Base-by-base conservation (phyloP, 2,888 invertebrate genomes). In the Noctua comes region DNA sequence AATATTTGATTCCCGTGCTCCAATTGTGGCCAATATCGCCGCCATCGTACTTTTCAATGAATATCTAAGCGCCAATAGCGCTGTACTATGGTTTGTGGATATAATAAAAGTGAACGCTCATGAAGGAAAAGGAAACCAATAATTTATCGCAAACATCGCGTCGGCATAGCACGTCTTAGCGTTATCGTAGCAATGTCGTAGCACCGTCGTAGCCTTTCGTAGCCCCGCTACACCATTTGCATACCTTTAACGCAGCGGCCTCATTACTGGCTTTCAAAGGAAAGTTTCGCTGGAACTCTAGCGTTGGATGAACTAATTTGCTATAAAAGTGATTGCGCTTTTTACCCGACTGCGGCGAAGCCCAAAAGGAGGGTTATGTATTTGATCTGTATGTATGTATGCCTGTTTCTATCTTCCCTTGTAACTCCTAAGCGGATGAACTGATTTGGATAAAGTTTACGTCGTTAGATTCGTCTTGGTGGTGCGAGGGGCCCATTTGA, bases 221-320 rank as follows among this genome's bases (percentile, higher is more conserved):
- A 72, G 77, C 65, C 7, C 13, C 40, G 18, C 78, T 78, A 76
- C 73, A 27, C 43, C 79, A 73, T 86, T 76, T 79, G 73, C 83
- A 76, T 83, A 65, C 73, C 65, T 79, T 73, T 68, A 68, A 8
- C 57, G 54, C 36, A 69, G 71, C 70, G 66, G n/a, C 40, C 70
- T 79, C 65, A 79, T 79, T 83, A 86, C 59, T 36, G 66, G 57
- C 59, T 59, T 11, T 86, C 48, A 72, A 76, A 71, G 62, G 48
- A 62, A 79, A 64, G 18, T 74, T 46, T 62, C 51, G 5, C 21
- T 51, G 1, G 64, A 71, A 64, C 59, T 36, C 68, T 57, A 54
- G 59, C 27, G 27, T 51, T 73, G 11, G 51, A 81, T 21, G 27
- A 57, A 80, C 59, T 31, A 31, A 51, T 82, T 68, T 70, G 65